Evolutionary conservation across 2,113 vertebrate genomes (phyloP).

Genomic region (Sisor rabdophorus): DNA sequence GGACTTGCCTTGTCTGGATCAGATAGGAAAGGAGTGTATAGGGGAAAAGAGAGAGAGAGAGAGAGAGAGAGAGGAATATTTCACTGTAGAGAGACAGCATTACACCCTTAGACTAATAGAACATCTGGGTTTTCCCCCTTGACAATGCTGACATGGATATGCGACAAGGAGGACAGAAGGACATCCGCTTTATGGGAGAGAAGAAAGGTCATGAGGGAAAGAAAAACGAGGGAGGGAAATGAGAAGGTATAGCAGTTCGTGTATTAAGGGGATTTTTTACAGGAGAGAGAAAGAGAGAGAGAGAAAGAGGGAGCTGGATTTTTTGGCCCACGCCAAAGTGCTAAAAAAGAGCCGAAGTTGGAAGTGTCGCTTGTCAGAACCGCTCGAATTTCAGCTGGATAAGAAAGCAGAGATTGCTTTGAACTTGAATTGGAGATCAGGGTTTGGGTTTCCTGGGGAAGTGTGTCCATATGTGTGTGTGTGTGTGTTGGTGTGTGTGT

Average conservation of each 20-base stretch:
- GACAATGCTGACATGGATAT: conserved; percentile 45
- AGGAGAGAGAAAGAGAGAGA: background rate
- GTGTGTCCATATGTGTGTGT: conserved; percentile 15
- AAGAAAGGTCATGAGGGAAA: background rate
- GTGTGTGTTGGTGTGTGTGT: conserved; percentile 17
- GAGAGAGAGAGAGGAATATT: conserved; percentile 6
- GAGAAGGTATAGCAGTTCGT: background rate
- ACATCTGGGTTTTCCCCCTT: conserved; percentile 50
- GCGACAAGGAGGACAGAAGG: conserved; percentile 37
- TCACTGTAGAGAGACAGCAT: conserved; percentile 32
- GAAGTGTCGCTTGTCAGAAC: conserved; percentile 11
- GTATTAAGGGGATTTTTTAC: background rate
- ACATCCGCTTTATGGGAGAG: conserved; percentile 24
- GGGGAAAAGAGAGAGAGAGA: background rate
- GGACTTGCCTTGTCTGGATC: conserved; percentile 34
- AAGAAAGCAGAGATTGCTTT: conserved; percentile 20
- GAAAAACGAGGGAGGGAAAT: background rate
- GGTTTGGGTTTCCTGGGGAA: conserved; percentile 29
- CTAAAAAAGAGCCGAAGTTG: background rate
- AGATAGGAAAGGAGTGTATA: conserved; percentile 26
- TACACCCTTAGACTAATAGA: conserved; percentile 33
- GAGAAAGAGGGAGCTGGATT: background rate
- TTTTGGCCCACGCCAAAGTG: background rate
- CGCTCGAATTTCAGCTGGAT: background rate
- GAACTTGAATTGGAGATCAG: conserved; percentile 25